Percentiles rank a stretch among this genome's conserved stretches.
These are phyloP conservation scores for Pyralis farinalis DNA, from an alignment of 2,888 invertebrate genomes.

Conservation along the genomic window DNA sequence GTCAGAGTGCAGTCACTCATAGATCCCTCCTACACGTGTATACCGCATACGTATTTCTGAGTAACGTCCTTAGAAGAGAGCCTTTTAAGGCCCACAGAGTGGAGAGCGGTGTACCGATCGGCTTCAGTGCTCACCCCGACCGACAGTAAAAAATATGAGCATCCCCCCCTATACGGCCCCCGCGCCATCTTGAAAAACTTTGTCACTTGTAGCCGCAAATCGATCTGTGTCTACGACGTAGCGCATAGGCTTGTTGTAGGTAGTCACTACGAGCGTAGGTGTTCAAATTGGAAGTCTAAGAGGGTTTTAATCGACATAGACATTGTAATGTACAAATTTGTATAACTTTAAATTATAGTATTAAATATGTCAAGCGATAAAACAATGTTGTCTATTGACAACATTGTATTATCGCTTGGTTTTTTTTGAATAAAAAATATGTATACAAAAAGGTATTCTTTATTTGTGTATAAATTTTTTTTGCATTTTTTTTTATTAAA, in stretches of 20 bases:
- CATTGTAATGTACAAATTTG: too few species aligned
- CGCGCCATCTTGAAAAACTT: constrained; percentile 30
- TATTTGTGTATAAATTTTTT: too few species aligned
- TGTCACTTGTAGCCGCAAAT: constrained; percentile 77
- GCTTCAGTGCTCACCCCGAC: constrained; percentile 77
- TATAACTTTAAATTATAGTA: too few species aligned
- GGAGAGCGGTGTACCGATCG: constrained; percentile 78
- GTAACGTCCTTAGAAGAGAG: constrained; percentile 61
- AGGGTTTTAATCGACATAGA: too few species aligned
- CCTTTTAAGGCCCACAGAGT: constrained; percentile 76
- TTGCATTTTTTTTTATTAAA: too few species aligned
- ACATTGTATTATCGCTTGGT: too few species aligned
- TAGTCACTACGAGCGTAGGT: constrained; percentile 10
- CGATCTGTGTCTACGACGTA: constrained; percentile 73
- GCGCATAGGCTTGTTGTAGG: constrained; percentile 35
- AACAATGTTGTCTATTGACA: too few species aligned
- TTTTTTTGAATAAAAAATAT: too few species aligned
- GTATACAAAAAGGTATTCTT: too few species aligned
- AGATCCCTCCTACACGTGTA: constrained; percentile 28
- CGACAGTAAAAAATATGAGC: constrained; percentile 81
- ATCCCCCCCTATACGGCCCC: constrained; percentile 39
- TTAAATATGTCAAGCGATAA: too few species aligned
- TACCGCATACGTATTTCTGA: constrained; percentile 34
- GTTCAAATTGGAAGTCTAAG: too few species aligned
- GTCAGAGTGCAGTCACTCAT: constrained; percentile 9